Conservation (phyloP, 2,888 invertebrate genomes). For the Coelopa pilipes region DNA sequence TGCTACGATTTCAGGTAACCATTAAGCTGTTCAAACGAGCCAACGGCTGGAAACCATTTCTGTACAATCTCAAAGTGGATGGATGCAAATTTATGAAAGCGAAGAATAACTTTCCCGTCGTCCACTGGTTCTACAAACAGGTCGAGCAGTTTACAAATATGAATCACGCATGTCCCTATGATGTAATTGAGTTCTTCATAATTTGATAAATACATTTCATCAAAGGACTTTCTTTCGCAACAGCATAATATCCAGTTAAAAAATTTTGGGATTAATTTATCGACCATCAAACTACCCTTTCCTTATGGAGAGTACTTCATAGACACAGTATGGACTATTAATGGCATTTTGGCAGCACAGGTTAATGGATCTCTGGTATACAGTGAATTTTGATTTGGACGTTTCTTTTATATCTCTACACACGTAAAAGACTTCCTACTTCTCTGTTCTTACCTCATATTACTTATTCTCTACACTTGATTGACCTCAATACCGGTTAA, state of each 20-base stretch:
- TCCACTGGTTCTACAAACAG: not conserved
- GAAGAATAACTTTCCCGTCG: not conserved
- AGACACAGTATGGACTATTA: not conserved
- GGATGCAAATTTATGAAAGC: not conserved
- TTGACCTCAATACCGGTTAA: too few relatives aligned
- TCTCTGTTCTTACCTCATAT: too few relatives aligned
- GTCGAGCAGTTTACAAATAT: not conserved
- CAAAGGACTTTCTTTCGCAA: not conserved
- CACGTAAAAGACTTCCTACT: too few relatives aligned
- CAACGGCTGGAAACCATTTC: constrained; percentile 5
- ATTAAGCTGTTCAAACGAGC: not conserved
- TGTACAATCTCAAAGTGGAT: not conserved
- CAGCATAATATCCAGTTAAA: constrained; percentile 6
- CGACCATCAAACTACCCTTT: constrained; percentile 10
- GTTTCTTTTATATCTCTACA: too few relatives aligned
- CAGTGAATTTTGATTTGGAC: not conserved
- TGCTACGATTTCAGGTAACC: not conserved
- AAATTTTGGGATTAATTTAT: not conserved
- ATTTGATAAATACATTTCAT: not conserved
- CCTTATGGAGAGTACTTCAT: constrained; percentile 2
- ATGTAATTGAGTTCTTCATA: not conserved
- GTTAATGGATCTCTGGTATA: constrained; percentile 4
- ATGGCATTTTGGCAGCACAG: not conserved
- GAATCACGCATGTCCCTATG: not conserved
- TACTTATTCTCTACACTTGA: too few relatives aligned